Base-by-base conservation (phyloP, 1,140 invertebrate species). In the Cherax quadricarinatus region DNA sequence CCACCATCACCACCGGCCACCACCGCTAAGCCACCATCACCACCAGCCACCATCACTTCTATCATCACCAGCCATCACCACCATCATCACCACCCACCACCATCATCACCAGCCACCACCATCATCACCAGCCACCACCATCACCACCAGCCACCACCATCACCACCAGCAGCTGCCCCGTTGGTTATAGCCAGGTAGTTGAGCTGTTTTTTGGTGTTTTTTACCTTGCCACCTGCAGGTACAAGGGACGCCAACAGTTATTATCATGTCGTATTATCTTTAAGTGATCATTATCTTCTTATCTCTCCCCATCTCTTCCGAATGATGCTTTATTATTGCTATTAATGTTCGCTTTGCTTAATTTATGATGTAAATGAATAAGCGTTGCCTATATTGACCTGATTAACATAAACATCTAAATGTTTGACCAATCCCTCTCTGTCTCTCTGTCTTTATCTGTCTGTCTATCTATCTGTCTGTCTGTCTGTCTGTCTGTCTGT, bases 201-300 rank as follows among this genome's bases (percentile, higher is more conserved):
- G 3, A 57, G 82, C 7, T 21, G 41, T 86, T 51, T 86, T 75
- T 30, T 86, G 41, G 3, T 10, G 30, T 49, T 86, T 75, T 75
- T 75, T 86, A 53, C 14, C 85, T 7, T 30, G n/a, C 48, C 7
- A 75, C 66, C 66, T 86, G 66, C 62, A 86, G 62, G 66, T 53
- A 49, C 62, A 21, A n/a, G 18, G 66, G 9, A 49, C 85, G n/a
- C 70, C 85, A 70, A 48, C 70, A 66, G 53, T 75, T 75, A 86
- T 86, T 86, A 86, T 86, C 85, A n/a, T 75, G 66, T 86, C 85
- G 66, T 73, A 75, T 86, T 86, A 86, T 86, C 85, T 75, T 49
- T 86, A 75, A 75, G 18, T 75, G 85, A 75, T 75, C 66, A 86
- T 86, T 86, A 86, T 49, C 85, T 21, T 86, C 62, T 86, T 86